A percentile compares a stretch with the other conserved stretches of the same genome.
These are phyloP conservation scores for Volucella bombylans DNA, from an alignment of 2,888 invertebrate genomes.

Conservation along the genomic window DNA sequence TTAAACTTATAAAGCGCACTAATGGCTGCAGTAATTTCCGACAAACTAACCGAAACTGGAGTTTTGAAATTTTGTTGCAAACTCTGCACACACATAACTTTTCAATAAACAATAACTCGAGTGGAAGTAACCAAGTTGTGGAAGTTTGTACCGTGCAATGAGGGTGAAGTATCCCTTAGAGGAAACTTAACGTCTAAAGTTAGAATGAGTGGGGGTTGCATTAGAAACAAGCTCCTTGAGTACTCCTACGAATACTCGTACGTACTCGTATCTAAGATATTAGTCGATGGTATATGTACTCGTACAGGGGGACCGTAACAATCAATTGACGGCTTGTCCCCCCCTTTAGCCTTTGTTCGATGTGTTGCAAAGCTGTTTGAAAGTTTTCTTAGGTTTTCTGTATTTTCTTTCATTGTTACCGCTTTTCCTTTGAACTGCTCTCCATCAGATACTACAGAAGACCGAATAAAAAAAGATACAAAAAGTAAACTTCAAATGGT, in stretches of 20 bases:
- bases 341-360: neutral
- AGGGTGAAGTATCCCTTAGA: neutral
- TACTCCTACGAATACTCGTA: neutral
- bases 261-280: slow-evolving; percentile 13
- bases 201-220: neutral
- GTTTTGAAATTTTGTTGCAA: slow-evolving; percentile 11
- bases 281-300: slow-evolving; percentile 18
- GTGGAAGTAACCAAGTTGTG: slow-evolving; percentile 49
- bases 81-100: slow-evolving; percentile 49
- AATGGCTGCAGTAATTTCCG: slow-evolving; percentile 45
- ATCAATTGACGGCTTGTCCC: too few relatives aligned
- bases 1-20: slow-evolving; percentile 38
- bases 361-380: too few relatives aligned
- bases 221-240: neutral
- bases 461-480: too few relatives aligned
- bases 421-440: too few relatives aligned
- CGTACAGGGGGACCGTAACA: too few relatives aligned
- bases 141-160: neutral
- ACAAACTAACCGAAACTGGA: slow-evolving; percentile 15
- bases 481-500: too few relatives aligned
- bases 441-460: too few relatives aligned
- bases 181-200: slow-evolving; percentile 30
- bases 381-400: neutral
- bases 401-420: too few relatives aligned
- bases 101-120: slow-evolving; percentile 66